A percentile compares a stretch with the other conserved stretches of the same genome.
These are phyloP conservation scores for Alligator mississippiensis DNA, from an alignment of 2,113 vertebrate genomes.

Conservation along the genomic window DNA sequence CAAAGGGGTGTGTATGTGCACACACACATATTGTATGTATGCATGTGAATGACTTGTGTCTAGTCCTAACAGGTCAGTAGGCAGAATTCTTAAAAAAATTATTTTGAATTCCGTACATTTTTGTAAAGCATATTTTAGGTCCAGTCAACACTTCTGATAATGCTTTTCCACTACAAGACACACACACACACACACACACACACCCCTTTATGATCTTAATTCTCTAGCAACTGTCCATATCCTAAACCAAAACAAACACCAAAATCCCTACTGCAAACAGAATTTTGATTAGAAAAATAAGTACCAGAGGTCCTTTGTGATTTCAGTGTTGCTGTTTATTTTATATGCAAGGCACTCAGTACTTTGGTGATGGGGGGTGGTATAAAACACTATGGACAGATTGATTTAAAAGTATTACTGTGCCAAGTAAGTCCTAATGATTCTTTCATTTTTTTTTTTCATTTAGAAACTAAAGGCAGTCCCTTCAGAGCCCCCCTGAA, in stretches of 20 bases:
- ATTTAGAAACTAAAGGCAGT: background rate
- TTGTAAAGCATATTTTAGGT: fast-evolving
- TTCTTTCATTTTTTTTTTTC: background rate
- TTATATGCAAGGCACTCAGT: background rate
- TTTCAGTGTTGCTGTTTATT: fast-evolving
- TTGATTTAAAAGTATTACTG: background rate
- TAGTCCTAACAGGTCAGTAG: background rate
- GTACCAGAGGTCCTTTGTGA: background rate
- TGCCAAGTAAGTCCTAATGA: background rate
- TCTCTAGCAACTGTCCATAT: background rate
- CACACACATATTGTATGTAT: background rate
- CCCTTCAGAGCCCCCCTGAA: background rate
- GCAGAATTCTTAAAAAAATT: fast-evolving
- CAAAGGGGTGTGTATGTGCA: background rate
- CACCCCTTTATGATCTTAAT: background rate
- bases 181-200: background rate
- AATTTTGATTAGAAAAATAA: background rate
- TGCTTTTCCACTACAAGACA: background rate
- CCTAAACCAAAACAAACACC: background rate
- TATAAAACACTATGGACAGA: background rate
- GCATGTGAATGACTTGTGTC: background rate
- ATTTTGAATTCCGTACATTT: background rate
- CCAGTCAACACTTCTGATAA: background rate
- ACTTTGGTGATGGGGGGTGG: background rate
- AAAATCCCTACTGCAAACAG: background rate